Conservation (phyloP, 2,113 vertebrate genomes). For the Campylomormyrus numenius region DNA sequence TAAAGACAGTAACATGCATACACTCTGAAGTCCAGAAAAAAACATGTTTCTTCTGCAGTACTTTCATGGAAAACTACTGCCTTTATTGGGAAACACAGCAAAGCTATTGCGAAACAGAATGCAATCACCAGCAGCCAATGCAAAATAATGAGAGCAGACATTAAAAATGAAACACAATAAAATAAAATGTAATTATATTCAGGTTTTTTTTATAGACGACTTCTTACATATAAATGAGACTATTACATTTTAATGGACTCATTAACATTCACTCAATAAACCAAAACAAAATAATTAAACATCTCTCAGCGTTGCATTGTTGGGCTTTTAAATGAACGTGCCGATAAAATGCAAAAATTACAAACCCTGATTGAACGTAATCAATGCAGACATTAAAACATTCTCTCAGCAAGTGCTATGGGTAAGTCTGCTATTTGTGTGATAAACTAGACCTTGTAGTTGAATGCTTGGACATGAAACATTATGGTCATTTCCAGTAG, state of each 20-base stretch:
- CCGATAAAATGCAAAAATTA: background rate
- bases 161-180: constrained; percentile 18
- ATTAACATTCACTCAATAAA: constrained; percentile 22
- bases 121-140: constrained; percentile 1
- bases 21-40: background rate
- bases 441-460: constrained; percentile 7
- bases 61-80: background rate
- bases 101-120: background rate
- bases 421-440: constrained; percentile 12
- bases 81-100: background rate
- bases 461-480: background rate
- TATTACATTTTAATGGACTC: constrained; percentile 19
- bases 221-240: constrained; percentile 20
- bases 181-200: constrained; percentile 19
- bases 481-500: background rate
- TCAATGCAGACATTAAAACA: constrained; percentile 8
- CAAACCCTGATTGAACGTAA: constrained; percentile 14
- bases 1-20: background rate
- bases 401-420: background rate
- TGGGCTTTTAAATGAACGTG: constrained; percentile 20
- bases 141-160: constrained; percentile 16
- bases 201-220: background rate
- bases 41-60: background rate
- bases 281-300: constrained; percentile 24
- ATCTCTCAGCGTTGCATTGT: constrained; percentile 4